phyloP scores from a whole-genome alignment of 2,797 vertebrate species.

The Phoeniculus purpureus region DNA sequence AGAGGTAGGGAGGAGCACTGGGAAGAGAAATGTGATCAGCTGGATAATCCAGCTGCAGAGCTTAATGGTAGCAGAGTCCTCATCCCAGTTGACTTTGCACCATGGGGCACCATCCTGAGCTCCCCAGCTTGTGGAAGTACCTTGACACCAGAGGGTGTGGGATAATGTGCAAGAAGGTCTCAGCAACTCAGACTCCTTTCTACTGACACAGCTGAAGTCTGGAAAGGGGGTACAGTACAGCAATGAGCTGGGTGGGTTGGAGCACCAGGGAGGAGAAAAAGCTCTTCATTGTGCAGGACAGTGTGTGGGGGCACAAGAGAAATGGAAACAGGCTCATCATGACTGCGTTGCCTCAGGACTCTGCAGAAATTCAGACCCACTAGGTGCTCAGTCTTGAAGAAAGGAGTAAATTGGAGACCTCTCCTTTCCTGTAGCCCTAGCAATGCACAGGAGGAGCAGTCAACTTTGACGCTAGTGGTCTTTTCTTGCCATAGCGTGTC shows the following conservation, averaged over 20 bases:
- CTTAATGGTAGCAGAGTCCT: background rate
- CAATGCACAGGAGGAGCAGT: background rate
- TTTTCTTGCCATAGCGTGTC: background rate
- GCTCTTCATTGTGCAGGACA: background rate
- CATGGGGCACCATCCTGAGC: accelerated
- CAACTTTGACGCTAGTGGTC: background rate
- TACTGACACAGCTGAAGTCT: accelerated
- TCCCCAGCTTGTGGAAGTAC: background rate
- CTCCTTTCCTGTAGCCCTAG: background rate
- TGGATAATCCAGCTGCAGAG: background rate
- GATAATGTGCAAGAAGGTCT: accelerated
- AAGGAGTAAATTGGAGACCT: background rate
- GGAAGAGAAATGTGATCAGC: background rate
- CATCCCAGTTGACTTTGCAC: accelerated
- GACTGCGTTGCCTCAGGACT: background rate
- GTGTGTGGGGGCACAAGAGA: background rate
- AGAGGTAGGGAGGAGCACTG: background rate
- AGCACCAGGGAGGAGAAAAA: background rate
- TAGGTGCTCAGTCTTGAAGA: background rate
- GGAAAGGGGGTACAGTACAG: background rate
- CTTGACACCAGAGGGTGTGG: background rate
- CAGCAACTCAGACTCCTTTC: accelerated
- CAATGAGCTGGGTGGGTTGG: accelerated
- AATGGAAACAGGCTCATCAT: background rate
- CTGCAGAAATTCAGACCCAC: background rate